Percentiles rank a stretch among this genome's conserved stretches.
Conservation (phyloP, 2,888 invertebrate species). For the Eudemis profundana region DNA sequence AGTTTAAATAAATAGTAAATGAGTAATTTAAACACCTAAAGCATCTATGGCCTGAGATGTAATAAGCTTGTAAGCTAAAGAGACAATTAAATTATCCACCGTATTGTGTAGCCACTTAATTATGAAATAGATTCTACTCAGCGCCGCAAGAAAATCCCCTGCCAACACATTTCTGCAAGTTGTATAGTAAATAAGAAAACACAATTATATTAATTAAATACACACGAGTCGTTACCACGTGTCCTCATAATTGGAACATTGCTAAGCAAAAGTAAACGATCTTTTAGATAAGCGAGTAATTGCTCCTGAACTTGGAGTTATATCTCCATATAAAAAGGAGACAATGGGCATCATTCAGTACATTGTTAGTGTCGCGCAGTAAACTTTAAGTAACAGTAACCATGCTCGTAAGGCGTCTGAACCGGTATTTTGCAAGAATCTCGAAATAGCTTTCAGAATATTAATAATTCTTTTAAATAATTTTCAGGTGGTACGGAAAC, state of each 20-base stretch:
- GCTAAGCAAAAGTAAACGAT: constrained; percentile 24
- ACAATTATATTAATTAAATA: constrained; percentile 14
- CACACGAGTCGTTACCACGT: constrained; percentile 13
- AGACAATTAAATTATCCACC: too few relatives aligned
- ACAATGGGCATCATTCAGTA: constrained; percentile 57
- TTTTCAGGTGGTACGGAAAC: too few relatives aligned
- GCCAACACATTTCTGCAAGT: not conserved
- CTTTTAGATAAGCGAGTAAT: constrained; percentile 30
- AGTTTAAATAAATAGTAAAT: too few relatives aligned
- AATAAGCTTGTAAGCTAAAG: too few relatives aligned
- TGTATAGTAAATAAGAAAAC: not conserved
- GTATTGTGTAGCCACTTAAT: too few relatives aligned
- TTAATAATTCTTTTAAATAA: too few relatives aligned
- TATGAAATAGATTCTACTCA: too few relatives aligned
- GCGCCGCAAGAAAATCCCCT: not conserved
- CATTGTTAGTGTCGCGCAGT: constrained; percentile 53
- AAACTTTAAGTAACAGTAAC: constrained; percentile 24
- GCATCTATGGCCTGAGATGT: too few relatives aligned
- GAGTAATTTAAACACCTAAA: too few relatives aligned
- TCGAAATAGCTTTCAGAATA: too few relatives aligned
- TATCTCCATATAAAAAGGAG: constrained; percentile 49
- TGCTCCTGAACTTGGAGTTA: constrained; percentile 21
- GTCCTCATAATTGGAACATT: constrained; percentile 12
- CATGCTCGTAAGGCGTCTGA: too few relatives aligned
- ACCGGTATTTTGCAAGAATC: too few relatives aligned